Evolutionary conservation across 2,888 invertebrate genomes (phyloP).

Genomic region (Heteromyza rotundicornis): DNA sequence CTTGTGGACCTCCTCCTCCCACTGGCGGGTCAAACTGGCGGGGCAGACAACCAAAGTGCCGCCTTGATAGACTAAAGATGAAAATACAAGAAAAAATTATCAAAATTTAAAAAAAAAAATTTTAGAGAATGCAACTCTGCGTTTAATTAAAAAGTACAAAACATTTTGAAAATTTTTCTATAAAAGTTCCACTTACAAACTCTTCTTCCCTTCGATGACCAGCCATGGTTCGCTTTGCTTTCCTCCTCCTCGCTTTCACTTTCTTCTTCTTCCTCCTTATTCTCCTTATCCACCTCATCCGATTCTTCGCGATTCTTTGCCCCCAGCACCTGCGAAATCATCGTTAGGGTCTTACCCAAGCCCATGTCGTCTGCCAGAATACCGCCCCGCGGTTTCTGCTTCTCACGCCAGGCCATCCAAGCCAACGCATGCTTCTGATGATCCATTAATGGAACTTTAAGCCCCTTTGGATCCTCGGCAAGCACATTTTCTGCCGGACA

Average conservation of each 20-base stretch:
- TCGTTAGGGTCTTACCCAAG: constrained; percentile 76
- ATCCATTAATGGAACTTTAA: constrained; percentile 74
- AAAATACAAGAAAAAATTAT: too few species aligned
- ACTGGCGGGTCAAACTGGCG: constrained; percentile 88
- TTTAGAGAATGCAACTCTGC: background rate
- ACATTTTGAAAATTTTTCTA: background rate
- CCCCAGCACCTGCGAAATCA: constrained; percentile 76
- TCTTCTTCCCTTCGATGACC: constrained; percentile 54
- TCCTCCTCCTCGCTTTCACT: constrained; percentile 41
- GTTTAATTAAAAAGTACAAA: background rate
- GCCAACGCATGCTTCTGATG: constrained; percentile 87
- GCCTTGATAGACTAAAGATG: constrained; percentile 66
- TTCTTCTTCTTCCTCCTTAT: constrained; percentile 31
- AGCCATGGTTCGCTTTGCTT: constrained; percentile 34
- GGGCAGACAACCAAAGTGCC: constrained; percentile 92
- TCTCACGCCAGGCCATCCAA: constrained; percentile 90
- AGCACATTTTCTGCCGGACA: constrained; percentile 70
- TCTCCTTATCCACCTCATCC: constrained; percentile 47
- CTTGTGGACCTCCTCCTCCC: constrained; percentile 79
- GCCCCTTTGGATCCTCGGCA: constrained; percentile 68
- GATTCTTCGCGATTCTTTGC: constrained; percentile 63
- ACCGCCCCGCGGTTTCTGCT: constrained; percentile 84
- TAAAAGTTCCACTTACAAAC: constrained; percentile 46
- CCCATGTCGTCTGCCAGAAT: constrained; percentile 74
- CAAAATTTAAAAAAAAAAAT: background rate